Evolutionary conservation across 2,888 invertebrate genomes (phyloP).

Genomic region (Aphrophora alni): DNA sequence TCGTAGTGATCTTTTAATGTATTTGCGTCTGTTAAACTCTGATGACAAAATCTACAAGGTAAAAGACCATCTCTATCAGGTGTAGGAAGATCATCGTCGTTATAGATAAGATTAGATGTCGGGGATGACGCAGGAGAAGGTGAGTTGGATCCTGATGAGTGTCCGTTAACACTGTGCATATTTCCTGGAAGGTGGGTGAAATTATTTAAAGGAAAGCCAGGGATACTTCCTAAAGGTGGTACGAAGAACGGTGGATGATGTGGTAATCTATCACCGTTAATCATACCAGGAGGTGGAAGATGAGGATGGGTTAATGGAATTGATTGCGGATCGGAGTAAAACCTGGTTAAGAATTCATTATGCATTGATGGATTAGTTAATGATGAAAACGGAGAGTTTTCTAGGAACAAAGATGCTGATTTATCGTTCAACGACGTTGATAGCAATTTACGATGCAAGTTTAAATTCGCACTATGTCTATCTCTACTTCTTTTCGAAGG

Average conservation of each 20-base stretch:
- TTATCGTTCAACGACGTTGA: constrained; percentile 64
- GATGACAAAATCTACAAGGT: constrained; percentile 73
- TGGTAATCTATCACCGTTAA: constrained; percentile 60
- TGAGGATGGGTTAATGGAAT: constrained; percentile 57
- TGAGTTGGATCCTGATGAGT: constrained; percentile 53
- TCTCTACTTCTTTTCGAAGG: constrained; percentile 92
- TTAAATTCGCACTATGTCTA: constrained; percentile 89
- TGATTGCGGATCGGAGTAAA: constrained; percentile 71
- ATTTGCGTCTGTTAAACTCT: constrained; percentile 66
- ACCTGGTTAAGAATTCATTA: constrained; percentile 78
- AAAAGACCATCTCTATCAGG: constrained; percentile 71
- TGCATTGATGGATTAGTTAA: constrained; percentile 62
- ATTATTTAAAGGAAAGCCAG: constrained; percentile 61
- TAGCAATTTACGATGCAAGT: constrained; percentile 87
- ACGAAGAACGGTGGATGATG: constrained; percentile 64
- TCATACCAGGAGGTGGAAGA: constrained; percentile 58
- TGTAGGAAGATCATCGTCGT: constrained; percentile 71
- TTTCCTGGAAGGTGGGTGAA: constrained; percentile 61
- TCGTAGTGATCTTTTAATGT: constrained; percentile 77
- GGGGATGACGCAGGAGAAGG: constrained; percentile 51
- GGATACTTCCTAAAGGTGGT: constrained; percentile 64
- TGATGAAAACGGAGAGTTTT: constrained; percentile 63
- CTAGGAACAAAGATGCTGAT: constrained; percentile 55
- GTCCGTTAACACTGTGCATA: constrained; percentile 59
- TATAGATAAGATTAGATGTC: constrained; percentile 60